These are phyloP conservation scores for Athene cunicularia DNA, from an alignment of 2,113 vertebrate genomes.

Conservation along the genomic window DNA sequence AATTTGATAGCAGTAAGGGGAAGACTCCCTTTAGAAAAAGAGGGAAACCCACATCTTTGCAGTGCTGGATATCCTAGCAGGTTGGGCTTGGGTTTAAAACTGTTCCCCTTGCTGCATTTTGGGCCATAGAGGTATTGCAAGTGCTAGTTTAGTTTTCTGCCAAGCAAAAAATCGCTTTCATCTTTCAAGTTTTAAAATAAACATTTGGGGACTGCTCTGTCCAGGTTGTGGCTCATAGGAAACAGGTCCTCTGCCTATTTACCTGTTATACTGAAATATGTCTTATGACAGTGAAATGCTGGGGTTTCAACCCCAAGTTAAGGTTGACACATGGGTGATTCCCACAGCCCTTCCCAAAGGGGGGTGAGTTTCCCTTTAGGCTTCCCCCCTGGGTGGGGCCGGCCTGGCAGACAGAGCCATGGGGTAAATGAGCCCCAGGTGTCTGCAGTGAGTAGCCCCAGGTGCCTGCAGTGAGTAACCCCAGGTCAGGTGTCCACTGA, in stretches of 20 bases:
- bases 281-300: neutral
- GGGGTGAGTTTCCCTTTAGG: too few relatives aligned
- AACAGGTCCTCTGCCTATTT: neutral
- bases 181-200: neutral
- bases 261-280: neutral
- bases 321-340: too few relatives aligned
- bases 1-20: neutral
- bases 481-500: too few relatives aligned
- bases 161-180: neutral
- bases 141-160: neutral
- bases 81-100: neutral
- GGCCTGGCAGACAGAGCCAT: too few relatives aligned
- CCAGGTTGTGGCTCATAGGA: neutral
- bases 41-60: neutral
- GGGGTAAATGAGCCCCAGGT: too few relatives aligned
- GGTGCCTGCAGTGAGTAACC: too few relatives aligned
- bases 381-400: too few relatives aligned
- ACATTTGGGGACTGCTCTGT: neutral
- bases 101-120: neutral
- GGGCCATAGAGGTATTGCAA: neutral
- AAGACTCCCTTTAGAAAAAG: neutral
- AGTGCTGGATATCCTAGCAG: neutral
- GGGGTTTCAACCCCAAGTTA: too few relatives aligned
- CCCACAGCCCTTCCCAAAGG: too few relatives aligned
- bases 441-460: too few relatives aligned